Evolutionary conservation across 2,797 vertebrate genomes (phyloP), one percentile per base, ranked within the genome.

Genomic region (Oreochromis mossambicus): DNA sequence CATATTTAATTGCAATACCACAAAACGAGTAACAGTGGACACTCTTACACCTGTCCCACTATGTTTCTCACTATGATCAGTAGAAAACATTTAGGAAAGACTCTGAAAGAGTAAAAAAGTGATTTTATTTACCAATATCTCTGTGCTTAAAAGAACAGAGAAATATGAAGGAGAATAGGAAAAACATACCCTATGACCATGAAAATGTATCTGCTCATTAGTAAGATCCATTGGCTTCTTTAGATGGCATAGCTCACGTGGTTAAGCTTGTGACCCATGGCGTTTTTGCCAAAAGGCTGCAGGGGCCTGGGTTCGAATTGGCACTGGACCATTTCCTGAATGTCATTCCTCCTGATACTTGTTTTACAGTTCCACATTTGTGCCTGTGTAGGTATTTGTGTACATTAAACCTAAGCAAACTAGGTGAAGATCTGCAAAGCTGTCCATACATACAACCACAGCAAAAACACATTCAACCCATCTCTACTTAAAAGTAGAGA

Each of bases 221-320:
- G 21, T 24, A 43, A 46, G 4, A 26, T 70, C 41, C 14, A 70
- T 9, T 26, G 21, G 41, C 41, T 26, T 26, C 66, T 46, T 46
- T 43, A 70, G 38, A 26, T 12, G 24, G 1, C 2, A 0, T 17
- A 73, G 15, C 24, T 1, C 32, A 63, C 4, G 3, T n/a, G 19
- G 17, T 63, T 36, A n/a, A 63, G 8, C 17, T 36, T 11, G 9
- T 63, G 9, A 36, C 58, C 17, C 5, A n/a, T 61, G 29, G 34
- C 1, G 2, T 19, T 19, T 19, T 11, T 36, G 10, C 32, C 11
- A 10, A 63, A 36, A 63, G 6, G 19, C 10, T 63, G 58, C 58
- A 63, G 58, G 32, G 19, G 10, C 4, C 58, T n/a, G 58, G 9
- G 34, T 38, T 63, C 10, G 4, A 63, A 12, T n/a, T 34, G 32